Evolutionary conservation across 2,113 vertebrate genomes (phyloP), one percentile per base, ranked within the genome.

Genomic region (Herpetotheres cachinnans): DNA sequence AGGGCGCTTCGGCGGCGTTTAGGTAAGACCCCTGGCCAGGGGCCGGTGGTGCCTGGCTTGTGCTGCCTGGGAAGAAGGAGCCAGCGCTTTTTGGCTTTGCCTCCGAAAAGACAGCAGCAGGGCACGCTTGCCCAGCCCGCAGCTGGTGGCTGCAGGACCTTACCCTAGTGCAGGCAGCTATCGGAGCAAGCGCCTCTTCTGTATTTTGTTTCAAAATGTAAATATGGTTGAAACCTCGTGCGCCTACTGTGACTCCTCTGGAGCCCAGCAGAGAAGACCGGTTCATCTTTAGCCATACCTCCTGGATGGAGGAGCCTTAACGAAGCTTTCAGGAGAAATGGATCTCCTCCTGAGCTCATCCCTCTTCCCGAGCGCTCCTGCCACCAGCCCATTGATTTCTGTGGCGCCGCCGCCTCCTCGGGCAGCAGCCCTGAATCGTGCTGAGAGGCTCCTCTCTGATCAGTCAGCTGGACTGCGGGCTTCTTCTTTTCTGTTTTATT

Each of bases 401-500:
- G 1, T 2, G 2, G 76, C 5, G 11, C 32, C 0, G 0, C 52
- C 42, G 4, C 29, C 61, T 70, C 36, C 11, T 49, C 0, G 0
- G 27, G 40, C 80, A 93, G 85, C 83, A 94, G 50, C 62, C 32
- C 58, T 36, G 29, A 52, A 22, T 13, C 63, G 46, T 69, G 66
- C 71, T 36, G 67, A 82, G 69, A 86, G 46, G 46, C 54, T 88
- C 54, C 8, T 3, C 55, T n/a, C 54, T 5, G 2, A n/a, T 27
- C 5, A 1, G n/a, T 38, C 65, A 42, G 42, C 5, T 1, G 3
- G 26, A 66, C 59, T 69, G 49, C 5, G 0, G 22, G 7, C 63
- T 89, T 81, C 73, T 59, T 74, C 27, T 54, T 52, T 77, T 46
- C 19, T 32, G 32, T 82, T 34, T 49, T 3, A 3, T 4, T 59